These are phyloP conservation scores for Etheostoma perlongum DNA, from an alignment of 2,797 vertebrate genomes.

Conservation along the genomic window DNA sequence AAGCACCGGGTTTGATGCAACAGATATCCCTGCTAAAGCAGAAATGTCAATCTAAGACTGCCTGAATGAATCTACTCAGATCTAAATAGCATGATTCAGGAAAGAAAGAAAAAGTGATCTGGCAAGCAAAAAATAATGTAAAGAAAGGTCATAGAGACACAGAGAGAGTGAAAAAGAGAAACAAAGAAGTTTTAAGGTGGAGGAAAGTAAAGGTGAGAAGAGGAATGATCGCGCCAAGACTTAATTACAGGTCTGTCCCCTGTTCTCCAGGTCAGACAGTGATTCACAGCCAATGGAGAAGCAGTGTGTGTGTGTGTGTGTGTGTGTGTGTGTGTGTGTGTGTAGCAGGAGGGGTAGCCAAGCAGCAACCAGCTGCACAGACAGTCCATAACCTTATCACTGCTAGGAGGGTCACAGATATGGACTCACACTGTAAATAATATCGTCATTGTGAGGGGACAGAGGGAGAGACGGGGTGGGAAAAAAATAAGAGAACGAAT, in stretches of 20 bases:
- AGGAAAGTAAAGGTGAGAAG: slow-evolving; percentile 58
- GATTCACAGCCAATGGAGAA: slow-evolving; percentile 56
- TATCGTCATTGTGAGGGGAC: slow-evolving; percentile 48
- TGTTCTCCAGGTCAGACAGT: slow-evolving; percentile 59
- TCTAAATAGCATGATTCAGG: slow-evolving; percentile 2
- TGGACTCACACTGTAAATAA: slow-evolving; percentile 67
- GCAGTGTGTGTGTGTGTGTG: slow-evolving; percentile 9
- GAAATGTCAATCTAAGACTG: background rate
- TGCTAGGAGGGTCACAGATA: slow-evolving; percentile 63
- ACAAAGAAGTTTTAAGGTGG: slow-evolving; percentile 20
- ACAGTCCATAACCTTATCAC: slow-evolving; percentile 68
- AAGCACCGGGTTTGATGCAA: background rate
- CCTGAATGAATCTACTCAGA: background rate
- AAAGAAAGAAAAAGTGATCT: background rate
- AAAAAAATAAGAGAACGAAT: background rate
- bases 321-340: slow-evolving; percentile 8
- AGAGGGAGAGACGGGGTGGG: slow-evolving; percentile 4
- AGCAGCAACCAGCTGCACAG: slow-evolving; percentile 50
- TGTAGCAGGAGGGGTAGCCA: slow-evolving; percentile 14
- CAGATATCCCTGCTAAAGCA: background rate
- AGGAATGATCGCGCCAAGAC: slow-evolving; percentile 50
- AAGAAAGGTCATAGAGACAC: slow-evolving; percentile 27
- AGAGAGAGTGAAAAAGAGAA: background rate
- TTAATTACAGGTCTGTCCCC: slow-evolving; percentile 73
- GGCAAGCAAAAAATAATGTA: background rate